Percentiles rank a stretch among this genome's conserved stretches.
These are phyloP conservation scores for Caenorhabditis sp. DNA, from an alignment of 2,888 invertebrate genomes.

Conservation along the genomic window DNA sequence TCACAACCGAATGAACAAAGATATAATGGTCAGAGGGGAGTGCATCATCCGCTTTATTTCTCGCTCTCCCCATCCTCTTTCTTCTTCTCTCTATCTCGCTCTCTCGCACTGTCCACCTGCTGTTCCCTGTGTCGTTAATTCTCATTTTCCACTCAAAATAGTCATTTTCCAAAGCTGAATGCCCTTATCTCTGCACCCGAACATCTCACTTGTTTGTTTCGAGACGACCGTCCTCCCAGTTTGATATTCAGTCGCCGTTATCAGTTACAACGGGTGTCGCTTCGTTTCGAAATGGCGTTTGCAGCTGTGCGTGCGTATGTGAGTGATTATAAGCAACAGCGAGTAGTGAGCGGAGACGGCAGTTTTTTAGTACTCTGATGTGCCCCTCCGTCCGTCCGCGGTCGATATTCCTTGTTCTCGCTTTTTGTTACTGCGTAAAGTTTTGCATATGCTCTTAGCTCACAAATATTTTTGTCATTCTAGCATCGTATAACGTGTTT, in stretches of 20 bases:
- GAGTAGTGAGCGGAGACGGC: background rate
- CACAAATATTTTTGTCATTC: conserved; percentile 17
- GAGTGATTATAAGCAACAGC: background rate
- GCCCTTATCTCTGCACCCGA: background rate
- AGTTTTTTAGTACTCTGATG: no score
- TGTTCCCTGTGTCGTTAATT: no score
- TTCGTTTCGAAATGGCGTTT: background rate
- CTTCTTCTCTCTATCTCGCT: background rate
- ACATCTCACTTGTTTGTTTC: background rate
- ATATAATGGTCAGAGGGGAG: background rate
- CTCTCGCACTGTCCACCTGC: background rate
- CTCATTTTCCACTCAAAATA: no score
- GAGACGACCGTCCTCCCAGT: background rate
- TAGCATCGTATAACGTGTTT: conserved; percentile 12
- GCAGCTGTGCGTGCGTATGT: no score
- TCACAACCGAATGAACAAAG: background rate
- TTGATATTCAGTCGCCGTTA: background rate
- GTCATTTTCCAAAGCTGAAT: no score
- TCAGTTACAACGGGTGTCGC: conserved; percentile 2
- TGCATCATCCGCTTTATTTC: background rate
- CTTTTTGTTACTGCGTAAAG: background rate
- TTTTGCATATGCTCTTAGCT: conserved; percentile 12
- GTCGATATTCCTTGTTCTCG: no score
- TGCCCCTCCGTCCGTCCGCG: no score
- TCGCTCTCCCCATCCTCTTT: background rate